A percentile compares a stretch with the other conserved stretches of the same genome.
Evolutionary conservation across 2,888 invertebrate genomes (phyloP).

Genomic region (Athalia cordata): DNA sequence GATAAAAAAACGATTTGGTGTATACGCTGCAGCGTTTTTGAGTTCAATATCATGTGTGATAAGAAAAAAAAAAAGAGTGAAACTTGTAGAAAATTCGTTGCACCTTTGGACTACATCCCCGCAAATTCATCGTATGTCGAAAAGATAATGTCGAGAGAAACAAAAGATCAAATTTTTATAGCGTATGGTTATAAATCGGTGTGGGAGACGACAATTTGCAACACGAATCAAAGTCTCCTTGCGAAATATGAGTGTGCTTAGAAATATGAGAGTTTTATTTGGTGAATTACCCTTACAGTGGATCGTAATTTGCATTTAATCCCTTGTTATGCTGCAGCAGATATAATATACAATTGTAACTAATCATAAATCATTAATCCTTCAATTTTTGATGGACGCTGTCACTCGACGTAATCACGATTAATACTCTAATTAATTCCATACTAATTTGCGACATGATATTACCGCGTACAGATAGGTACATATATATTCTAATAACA

Average conservation of each 20-base stretch:
- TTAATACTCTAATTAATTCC: not conserved
- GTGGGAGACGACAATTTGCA: too few relatives aligned
- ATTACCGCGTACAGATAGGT: too few relatives aligned
- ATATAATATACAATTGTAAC: not conserved
- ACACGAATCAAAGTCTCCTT: too few relatives aligned
- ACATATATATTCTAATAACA: not conserved
- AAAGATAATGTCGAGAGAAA: not conserved
- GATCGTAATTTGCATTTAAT: too few relatives aligned
- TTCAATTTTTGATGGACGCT: not conserved
- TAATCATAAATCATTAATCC: not conserved
- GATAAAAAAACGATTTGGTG: too few relatives aligned
- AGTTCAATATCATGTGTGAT: too few relatives aligned
- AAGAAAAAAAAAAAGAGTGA: not conserved
- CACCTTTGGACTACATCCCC: conserved; percentile 37
- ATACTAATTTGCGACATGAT: too few relatives aligned
- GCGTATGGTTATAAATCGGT: not conserved
- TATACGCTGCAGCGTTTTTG: too few relatives aligned
- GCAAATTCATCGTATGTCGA: conserved; percentile 4
- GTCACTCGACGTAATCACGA: conserved; percentile 8
- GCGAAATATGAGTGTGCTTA: not conserved
- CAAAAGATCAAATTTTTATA: not conserved
- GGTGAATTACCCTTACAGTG: too few relatives aligned
- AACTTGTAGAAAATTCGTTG: conserved; percentile 42
- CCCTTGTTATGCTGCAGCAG: too few relatives aligned
- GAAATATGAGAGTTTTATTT: too few relatives aligned